Evolutionary conservation across 2,888 invertebrate genomes (phyloP), one percentile per base, ranked within the genome.

Genomic region (Gisinianus flammeolus): DNA sequence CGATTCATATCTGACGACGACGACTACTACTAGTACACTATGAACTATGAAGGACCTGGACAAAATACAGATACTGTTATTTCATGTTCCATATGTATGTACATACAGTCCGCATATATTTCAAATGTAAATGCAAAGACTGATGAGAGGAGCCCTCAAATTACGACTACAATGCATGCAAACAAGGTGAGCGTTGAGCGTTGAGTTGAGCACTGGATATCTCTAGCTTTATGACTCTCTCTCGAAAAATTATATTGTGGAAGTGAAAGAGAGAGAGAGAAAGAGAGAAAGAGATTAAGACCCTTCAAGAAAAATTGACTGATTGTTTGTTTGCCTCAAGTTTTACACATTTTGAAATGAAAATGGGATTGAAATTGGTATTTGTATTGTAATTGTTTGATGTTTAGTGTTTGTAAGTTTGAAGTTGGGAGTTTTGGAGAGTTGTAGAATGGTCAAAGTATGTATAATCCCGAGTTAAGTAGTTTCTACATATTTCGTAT

Each of bases 1-100:
- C n/a, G 44, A 68, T 68, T 68, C 68, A 26, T 68, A 62, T 62
- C 62, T 62, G 12, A 44, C 6, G 16, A 44, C 19, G 12, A 44
- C n/a, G n/a, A n/a, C n/a, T n/a, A n/a, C n/a, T n/a, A n/a, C n/a
- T n/a, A n/a, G n/a, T n/a, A n/a, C n/a, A n/a, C n/a, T n/a, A n/a
- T n/a, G n/a, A n/a, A 44, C 12, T 16, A 44, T 44, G 44, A 44
- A 44, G 44, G 19, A 44, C 44, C 44, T 44, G 44, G 12, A 2
- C 44, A 44, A 44, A n/a, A 35, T 12, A 35, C 35, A 35, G 6
- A 35, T 12, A 35, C 35, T 35, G 5, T 8, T 35, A 8, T 35
- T 35, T 8, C 35, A 35, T 12, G 12, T 35, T 35, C 6, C 5
- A 12, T 12, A 35, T 35, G 35, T 35, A 8, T 35, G 35, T 35